Percentiles rank a stretch among this genome's conserved stretches.
Conservation (phyloP, 1,140 invertebrate species). For the Aphis craccivora region DNA sequence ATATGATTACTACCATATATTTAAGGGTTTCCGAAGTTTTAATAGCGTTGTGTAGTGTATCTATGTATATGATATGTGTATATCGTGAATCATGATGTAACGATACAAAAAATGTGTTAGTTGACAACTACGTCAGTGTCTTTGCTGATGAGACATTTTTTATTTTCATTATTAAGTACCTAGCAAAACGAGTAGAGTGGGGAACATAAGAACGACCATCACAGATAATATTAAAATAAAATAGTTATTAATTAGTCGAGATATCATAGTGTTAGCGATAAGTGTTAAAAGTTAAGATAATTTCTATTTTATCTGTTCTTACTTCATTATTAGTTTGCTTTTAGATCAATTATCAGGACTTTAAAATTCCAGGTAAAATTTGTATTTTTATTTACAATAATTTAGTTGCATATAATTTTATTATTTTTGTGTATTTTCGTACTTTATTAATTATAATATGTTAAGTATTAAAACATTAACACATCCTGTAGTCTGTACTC, state of each 20-base stretch:
- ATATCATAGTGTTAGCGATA: neutral
- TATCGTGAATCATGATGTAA: neutral
- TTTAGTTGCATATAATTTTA: neutral
- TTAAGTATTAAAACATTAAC: neutral
- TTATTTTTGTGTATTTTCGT: neutral
- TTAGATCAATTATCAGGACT: neutral
- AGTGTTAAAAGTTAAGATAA: neutral
- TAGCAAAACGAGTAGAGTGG: neutral
- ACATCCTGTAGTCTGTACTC: neutral
- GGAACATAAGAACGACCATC: neutral
- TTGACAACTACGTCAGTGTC: neutral
- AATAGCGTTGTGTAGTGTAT: neutral
- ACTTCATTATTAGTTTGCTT: neutral
- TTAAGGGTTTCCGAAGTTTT: neutral
- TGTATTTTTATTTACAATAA: neutral
- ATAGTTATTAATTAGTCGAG: neutral
- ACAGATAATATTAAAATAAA: neutral
- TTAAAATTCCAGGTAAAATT: neutral
- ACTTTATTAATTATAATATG: neutral
- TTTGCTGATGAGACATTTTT: neutral
- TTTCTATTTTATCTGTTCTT: neutral
- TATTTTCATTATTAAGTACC: neutral
- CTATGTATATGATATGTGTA: neutral
- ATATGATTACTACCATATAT: neutral
- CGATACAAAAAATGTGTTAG: neutral